Evolutionary conservation across 2,888 invertebrate genomes (phyloP), one percentile per base, ranked within the genome.

Genomic region (Eumerus sabulonum): DNA sequence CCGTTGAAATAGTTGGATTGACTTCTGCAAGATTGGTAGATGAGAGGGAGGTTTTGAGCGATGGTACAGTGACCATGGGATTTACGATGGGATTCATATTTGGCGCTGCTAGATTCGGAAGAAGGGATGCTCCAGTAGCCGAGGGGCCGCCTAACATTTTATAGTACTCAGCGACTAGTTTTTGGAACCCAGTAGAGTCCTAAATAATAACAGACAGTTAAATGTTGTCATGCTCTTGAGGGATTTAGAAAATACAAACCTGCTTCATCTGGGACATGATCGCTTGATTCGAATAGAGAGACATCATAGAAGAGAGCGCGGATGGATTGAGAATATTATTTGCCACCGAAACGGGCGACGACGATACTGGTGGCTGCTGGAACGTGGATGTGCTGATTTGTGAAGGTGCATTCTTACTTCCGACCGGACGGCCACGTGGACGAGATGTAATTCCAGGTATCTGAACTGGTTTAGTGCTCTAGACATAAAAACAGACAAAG

Each of bases 391-490:
- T 9, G 44, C 12, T 53, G 16, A 53, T 44, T 53, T 56, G 59
- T 12, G 63, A 9, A 11, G 60, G 64, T 51, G 82, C 40, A 7
- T 82, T 83, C 70, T 83, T 84, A 36, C 84, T 85, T 0, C 84
- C 83, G 1, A 83, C 82, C 17, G 82, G 84, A 1, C 82, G 82
- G 5, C 83, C 84, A 36, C 84, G 82, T 9, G 83, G 83, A 1
- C 84, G 83, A 5, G 82, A 70, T 12, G 82, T 81, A 1, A 85
- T 73, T 0, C 85, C 85, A 56, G 85, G 84, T 53, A 85, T 84
- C 50, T 82, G 82, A 27, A 84, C 62, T 12, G 82, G 73, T 47
- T 84, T 84, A n/a, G 45, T 74, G 3, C 70, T n/a, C 84, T 84
- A 40, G 59, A 82, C 79, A 53, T 1, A 11, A 40, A 64, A 44